Evolutionary conservation across 2,797 vertebrate genomes (phyloP).

Genomic region (Loris lydekkerianus): DNA sequence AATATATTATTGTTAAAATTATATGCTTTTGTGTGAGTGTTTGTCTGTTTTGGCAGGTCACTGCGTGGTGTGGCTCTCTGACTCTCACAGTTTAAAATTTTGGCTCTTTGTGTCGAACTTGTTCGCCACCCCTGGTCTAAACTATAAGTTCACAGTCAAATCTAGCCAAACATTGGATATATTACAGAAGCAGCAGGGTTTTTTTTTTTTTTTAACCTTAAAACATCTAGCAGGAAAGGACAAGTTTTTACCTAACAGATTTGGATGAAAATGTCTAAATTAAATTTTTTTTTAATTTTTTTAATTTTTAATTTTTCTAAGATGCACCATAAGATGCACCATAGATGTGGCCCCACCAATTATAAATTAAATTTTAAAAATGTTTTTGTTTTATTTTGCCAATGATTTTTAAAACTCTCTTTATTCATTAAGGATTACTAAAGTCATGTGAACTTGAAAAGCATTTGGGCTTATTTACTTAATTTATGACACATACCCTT

Average conservation of each 20-base stretch:
- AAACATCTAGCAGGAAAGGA: neutral
- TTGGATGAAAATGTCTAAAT: neutral
- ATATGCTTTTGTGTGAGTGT: too few relatives aligned
- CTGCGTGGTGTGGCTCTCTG: too few relatives aligned
- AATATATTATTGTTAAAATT: too few relatives aligned
- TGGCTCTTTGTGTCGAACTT: too few relatives aligned
- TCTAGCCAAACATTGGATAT: neutral
- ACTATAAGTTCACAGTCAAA: neutral
- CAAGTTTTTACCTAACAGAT: neutral
- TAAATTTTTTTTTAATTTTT: neutral
- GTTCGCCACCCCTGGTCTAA: neutral
- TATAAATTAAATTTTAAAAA: neutral
- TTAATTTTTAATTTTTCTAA: too few relatives aligned
- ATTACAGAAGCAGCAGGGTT: neutral
- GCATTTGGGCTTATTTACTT: neutral
- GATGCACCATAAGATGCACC: too few relatives aligned
- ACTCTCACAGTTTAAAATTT: too few relatives aligned
- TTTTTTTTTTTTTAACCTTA: neutral
- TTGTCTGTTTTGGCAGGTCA: too few relatives aligned
- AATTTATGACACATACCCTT: neutral
- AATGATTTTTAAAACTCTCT: neutral
- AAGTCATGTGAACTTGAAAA: neutral
- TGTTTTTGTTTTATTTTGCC: neutral
- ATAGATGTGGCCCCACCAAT: too few relatives aligned
- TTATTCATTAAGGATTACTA: neutral